phyloP scores from a whole-genome alignment of 2,113 vertebrate genomes.

The Muscicapa adusta region DNA sequence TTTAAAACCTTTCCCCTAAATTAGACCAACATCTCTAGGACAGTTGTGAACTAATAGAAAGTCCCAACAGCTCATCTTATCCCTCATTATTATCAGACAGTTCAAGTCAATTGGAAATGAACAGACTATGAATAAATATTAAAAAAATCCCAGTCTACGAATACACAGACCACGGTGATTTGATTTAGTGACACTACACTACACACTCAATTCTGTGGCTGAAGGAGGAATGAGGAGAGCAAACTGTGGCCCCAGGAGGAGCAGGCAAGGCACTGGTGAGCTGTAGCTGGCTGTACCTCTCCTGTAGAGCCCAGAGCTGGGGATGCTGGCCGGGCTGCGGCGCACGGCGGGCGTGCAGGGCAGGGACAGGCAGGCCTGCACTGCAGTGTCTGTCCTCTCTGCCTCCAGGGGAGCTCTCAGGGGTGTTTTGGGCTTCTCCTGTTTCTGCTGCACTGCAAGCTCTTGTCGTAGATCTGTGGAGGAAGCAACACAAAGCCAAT shows the following conservation, averaged over 20 bases:
- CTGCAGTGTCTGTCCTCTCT: slow-evolving; percentile 73
- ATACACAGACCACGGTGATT: background rate
- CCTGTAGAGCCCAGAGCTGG: slow-evolving; percentile 75
- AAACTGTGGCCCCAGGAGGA: background rate
- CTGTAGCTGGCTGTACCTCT: too few species aligned
- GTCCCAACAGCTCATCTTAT: background rate
- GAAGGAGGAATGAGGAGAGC: background rate
- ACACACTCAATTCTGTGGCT: background rate
- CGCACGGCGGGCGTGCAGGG: slow-evolving; percentile 75
- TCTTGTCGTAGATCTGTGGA: slow-evolving; percentile 89
- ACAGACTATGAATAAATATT: background rate
- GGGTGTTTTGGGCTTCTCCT: slow-evolving; percentile 81
- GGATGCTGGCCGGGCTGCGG: slow-evolving; percentile 52
- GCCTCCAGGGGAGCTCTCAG: slow-evolving; percentile 65
- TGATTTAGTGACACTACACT: background rate
- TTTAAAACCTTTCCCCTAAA: background rate
- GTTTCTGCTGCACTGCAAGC: slow-evolving; percentile 92
- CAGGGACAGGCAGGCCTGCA: slow-evolving; percentile 70
- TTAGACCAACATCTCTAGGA: background rate
- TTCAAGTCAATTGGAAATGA: background rate
- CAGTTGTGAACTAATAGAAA: background rate
- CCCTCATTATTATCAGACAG: background rate
- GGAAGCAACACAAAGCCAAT: background rate
- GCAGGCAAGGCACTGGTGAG: background rate
- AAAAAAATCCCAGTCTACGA: background rate